These are phyloP conservation scores for Caenorhabditis sinica DNA, from an alignment of 2,888 invertebrate species.

Conservation along the genomic window DNA sequence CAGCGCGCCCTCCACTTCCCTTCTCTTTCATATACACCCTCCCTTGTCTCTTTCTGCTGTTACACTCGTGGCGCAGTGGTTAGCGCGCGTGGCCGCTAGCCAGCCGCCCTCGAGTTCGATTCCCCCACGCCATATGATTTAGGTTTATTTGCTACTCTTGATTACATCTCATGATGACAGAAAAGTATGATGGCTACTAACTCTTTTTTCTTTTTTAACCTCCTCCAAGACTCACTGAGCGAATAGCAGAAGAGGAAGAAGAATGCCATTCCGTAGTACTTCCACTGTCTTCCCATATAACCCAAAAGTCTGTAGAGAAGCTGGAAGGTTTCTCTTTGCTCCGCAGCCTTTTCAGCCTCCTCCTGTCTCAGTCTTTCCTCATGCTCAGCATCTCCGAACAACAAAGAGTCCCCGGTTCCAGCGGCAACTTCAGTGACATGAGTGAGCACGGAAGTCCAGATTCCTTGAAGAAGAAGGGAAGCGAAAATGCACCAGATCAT, in stretches of 20 bases:
- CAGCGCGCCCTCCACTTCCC: not conserved
- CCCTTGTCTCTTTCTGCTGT: conserved; percentile 32
- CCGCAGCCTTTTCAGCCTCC: conserved; percentile 77
- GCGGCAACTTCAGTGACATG: conserved; percentile 77
- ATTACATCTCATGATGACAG: conserved; percentile 60
- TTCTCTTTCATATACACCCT: conserved; percentile 14
- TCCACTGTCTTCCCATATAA: conserved; percentile 82
- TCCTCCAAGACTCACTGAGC: conserved; percentile 78
- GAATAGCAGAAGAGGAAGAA: conserved; percentile 82
- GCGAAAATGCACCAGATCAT: conserved; percentile 83
- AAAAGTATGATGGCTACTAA: conserved; percentile 64
- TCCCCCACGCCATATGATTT: conserved; percentile 60
- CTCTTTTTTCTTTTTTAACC: conserved; percentile 24
- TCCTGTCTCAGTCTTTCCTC: conserved; percentile 71
- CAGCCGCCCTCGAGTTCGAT: conserved; percentile 45
- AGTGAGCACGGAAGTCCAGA: conserved; percentile 80
- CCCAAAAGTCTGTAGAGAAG: conserved; percentile 79
- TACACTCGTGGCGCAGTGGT: conserved; percentile 63
- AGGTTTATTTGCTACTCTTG: conserved; percentile 70
- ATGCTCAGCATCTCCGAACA: conserved; percentile 73
- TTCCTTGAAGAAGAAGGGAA: conserved; percentile 77
- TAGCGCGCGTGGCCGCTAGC: conserved; percentile 9
- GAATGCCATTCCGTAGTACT: conserved; percentile 81
- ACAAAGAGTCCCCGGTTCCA: conserved; percentile 68
- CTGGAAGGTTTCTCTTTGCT: conserved; percentile 81